Percentiles rank a stretch among this genome's conserved stretches.
phyloP scores from a whole-genome alignment of 2,797 vertebrate species.

The Pitangus sulphuratus region DNA sequence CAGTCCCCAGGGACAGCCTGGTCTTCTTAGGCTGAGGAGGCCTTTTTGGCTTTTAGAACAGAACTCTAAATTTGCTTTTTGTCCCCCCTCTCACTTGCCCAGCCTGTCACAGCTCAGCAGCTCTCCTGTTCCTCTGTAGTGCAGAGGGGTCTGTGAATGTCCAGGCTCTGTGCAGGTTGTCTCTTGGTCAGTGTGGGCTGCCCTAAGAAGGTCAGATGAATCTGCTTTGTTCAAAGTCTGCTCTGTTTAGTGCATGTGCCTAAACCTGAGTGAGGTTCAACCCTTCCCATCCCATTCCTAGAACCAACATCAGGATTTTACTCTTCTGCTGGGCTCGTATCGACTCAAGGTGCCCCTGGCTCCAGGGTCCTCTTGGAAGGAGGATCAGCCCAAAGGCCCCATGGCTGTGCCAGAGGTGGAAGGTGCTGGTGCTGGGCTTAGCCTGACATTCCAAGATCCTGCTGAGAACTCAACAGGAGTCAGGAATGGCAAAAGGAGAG shows the following conservation, averaged over 20 bases:
- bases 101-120: neutral
- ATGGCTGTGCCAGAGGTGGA: fast-evolving
- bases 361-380: neutral
- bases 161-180: neutral
- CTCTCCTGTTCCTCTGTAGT: neutral
- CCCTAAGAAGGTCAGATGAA: neutral
- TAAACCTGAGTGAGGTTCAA: neutral
- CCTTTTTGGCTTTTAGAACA: neutral
- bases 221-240: neutral
- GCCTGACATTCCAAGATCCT: neutral
- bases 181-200: fast-evolving
- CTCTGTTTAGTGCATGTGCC: fast-evolving
- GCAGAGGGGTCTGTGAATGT: neutral
- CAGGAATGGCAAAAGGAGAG: neutral
- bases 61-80: neutral
- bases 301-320: neutral
- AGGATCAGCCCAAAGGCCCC: neutral
- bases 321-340: neutral
- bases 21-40: neutral
- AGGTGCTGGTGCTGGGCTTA: neutral
- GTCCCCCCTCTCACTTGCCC: neutral
- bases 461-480: neutral
- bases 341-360: neutral
- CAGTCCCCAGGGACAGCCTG: neutral
- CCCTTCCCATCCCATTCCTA: neutral